A percentile compares a stretch with the other conserved stretches of the same genome.
phyloP scores from a whole-genome alignment of 2,888 invertebrate species.

The Chloroclystis v-ata region DNA sequence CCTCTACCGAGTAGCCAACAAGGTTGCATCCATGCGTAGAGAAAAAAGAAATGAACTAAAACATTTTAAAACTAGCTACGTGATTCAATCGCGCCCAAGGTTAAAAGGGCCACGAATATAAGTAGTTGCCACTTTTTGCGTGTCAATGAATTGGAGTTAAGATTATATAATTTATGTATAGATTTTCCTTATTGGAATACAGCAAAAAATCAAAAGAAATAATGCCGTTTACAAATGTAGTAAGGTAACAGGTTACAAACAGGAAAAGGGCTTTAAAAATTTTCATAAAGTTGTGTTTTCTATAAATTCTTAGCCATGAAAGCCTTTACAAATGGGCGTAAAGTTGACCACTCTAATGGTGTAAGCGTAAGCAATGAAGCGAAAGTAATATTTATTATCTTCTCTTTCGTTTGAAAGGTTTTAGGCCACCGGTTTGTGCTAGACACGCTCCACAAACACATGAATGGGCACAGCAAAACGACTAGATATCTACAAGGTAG shows the following conservation, averaged over 20 bases:
- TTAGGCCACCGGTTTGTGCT: slow-evolving; percentile 24
- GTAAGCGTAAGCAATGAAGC: neutral
- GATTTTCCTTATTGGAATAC: neutral
- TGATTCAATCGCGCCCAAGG: slow-evolving; percentile 49
- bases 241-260: too few species aligned
- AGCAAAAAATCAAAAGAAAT: too few species aligned
- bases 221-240: too few species aligned
- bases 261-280: too few species aligned
- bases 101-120: slow-evolving; percentile 44
- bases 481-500: slow-evolving; percentile 10
- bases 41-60: slow-evolving; percentile 25
- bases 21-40: slow-evolving; percentile 1
- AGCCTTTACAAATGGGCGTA: too few species aligned
- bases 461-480: slow-evolving; percentile 39
- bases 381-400: slow-evolving; percentile 5
- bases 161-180: too few species aligned
- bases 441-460: slow-evolving; percentile 48
- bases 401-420: slow-evolving; percentile 8
- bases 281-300: too few species aligned
- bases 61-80: slow-evolving; percentile 41
- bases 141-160: slow-evolving; percentile 20
- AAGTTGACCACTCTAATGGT: too few species aligned
- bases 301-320: too few species aligned
- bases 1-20: slow-evolving; percentile 5
- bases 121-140: slow-evolving; percentile 46